A percentile compares a stretch with the other conserved stretches of the same genome.
Evolutionary conservation across 1,140 invertebrate genomes (phyloP).

Genomic region (Apocrypta bakeri): DNA sequence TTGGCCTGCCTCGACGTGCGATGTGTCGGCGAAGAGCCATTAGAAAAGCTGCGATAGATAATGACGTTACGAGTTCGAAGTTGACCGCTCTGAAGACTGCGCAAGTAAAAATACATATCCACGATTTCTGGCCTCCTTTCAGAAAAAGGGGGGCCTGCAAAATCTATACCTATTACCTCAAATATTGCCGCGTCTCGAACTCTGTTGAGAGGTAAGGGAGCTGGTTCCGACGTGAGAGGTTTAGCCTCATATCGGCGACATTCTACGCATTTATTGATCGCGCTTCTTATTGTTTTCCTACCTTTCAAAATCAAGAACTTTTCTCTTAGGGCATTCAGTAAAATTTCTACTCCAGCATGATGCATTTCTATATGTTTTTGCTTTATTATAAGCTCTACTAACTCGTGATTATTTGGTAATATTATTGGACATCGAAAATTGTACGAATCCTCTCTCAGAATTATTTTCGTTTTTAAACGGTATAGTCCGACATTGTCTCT

Average conservation of each 20-base stretch:
- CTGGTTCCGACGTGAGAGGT: constrained; percentile 41
- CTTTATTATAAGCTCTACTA: constrained; percentile 15
- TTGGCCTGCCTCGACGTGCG: background rate
- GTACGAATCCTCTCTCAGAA: background rate
- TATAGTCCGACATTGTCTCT: constrained; percentile 6
- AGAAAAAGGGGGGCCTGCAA: background rate
- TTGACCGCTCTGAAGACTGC: background rate
- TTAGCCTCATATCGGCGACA: constrained; percentile 27
- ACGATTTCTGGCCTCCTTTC: constrained; percentile 7
- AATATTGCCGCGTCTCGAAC: constrained; percentile 53
- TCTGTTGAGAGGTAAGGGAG: constrained; percentile 54
- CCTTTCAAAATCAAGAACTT: constrained; percentile 43
- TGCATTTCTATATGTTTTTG: background rate
- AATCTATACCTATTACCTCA: constrained; percentile 49
- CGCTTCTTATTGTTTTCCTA: constrained; percentile 11
- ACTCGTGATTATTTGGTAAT: constrained; percentile 42
- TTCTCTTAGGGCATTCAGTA: constrained; percentile 45
- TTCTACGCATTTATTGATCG: constrained; percentile 27
- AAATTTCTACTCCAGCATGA: constrained; percentile 25
- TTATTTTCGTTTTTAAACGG: background rate
- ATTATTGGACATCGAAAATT: constrained; percentile 48
- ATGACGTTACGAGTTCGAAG: background rate
- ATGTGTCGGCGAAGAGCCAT: background rate
- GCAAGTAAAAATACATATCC: background rate
- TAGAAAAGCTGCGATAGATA: no score